These are phyloP conservation scores for Salmo trutta DNA, from an alignment of 2,797 vertebrate genomes.

Conservation along the genomic window DNA sequence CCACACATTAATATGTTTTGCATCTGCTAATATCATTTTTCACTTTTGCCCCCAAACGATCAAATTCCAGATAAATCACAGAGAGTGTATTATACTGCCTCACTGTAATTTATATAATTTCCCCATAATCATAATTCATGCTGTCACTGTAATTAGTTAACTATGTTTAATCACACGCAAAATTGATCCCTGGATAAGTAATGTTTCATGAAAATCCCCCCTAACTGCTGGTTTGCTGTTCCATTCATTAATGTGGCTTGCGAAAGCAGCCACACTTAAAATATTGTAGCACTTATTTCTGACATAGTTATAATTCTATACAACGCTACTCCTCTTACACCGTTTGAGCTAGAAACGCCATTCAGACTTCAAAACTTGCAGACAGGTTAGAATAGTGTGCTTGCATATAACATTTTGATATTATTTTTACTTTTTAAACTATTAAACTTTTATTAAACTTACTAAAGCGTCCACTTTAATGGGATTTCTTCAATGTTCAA, in stretches of 20 bases:
- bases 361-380: too few relatives aligned
- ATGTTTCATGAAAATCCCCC: slow-evolving; percentile 48
- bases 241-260: slow-evolving; percentile 31
- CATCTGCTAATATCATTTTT: slow-evolving; percentile 54
- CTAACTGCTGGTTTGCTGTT: slow-evolving; percentile 38
- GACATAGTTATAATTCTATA: too few relatives aligned
- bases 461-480: too few relatives aligned
- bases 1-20: slow-evolving; percentile 60
- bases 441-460: too few relatives aligned
- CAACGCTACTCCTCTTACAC: too few relatives aligned
- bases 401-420: too few relatives aligned
- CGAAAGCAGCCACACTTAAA: too few relatives aligned
- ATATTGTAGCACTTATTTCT: too few relatives aligned
- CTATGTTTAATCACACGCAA: slow-evolving; percentile 72
- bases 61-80: slow-evolving; percentile 60
- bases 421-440: too few relatives aligned
- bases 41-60: slow-evolving; percentile 46
- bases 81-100: slow-evolving; percentile 25
- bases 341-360: too few relatives aligned
- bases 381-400: too few relatives aligned
- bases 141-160: slow-evolving; percentile 67
- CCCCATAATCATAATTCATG: slow-evolving; percentile 66
- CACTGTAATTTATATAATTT: slow-evolving; percentile 62
- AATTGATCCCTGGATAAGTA: slow-evolving; percentile 68
- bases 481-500: too few relatives aligned